These are phyloP conservation scores for Aythya baeri DNA, from an alignment of 2,113 vertebrate genomes.

Conservation along the genomic window DNA sequence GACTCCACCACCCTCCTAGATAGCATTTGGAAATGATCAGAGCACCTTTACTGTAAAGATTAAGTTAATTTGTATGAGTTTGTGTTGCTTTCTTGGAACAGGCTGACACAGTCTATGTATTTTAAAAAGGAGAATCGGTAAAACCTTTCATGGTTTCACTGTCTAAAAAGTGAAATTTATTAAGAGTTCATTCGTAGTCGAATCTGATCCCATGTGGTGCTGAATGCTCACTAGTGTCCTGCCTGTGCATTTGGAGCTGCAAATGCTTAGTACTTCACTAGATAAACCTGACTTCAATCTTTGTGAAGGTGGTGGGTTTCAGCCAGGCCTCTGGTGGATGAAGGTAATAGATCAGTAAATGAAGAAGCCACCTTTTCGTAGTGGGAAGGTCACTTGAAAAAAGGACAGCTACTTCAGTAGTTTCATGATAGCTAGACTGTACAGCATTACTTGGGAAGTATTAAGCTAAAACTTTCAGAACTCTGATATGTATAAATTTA, in stretches of 20 bases:
- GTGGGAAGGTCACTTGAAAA: not conserved
- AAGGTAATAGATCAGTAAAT: not conserved
- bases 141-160: not conserved
- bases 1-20: not conserved
- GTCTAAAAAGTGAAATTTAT: not conserved
- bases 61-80: not conserved
- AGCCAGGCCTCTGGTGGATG: not conserved
- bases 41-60: not conserved
- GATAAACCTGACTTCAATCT: not conserved
- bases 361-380: not conserved
- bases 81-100: not conserved
- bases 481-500: not conserved
- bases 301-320: not conserved
- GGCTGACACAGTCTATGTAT: not conserved
- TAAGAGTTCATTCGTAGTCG: not conserved
- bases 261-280: not conserved
- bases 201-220: not conserved
- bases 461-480: not conserved
- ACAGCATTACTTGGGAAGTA: not conserved
- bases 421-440: not conserved
- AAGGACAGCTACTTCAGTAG: not conserved
- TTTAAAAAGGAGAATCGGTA: not conserved
- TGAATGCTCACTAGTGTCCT: not conserved
- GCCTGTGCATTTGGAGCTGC: not conserved
- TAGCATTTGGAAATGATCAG: not conserved